Percentiles rank a stretch among this genome's conserved stretches.
These are phyloP conservation scores for Squalus acanthias DNA, from an alignment of 2,797 vertebrate genomes.

Conservation along the genomic window DNA sequence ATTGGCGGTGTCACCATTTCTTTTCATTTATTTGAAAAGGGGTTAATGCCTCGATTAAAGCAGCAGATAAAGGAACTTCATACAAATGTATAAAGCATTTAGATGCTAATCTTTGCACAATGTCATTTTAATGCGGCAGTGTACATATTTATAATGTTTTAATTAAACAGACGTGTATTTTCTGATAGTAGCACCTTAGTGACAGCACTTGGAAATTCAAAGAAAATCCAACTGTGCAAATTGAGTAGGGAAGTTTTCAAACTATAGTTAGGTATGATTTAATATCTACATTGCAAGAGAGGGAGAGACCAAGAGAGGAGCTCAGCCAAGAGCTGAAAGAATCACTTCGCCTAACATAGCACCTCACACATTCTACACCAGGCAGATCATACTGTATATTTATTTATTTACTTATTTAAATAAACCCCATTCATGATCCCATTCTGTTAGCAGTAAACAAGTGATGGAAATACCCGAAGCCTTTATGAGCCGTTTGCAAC, in stretches of 20 bases:
- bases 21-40: not conserved
- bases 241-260: not conserved
- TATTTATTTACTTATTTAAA: not conserved
- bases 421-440: not conserved
- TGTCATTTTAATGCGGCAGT: not conserved
- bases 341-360: not conserved
- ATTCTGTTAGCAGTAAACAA: conserved; percentile 24
- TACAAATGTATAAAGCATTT: not conserved
- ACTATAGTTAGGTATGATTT: not conserved
- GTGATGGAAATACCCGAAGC: not conserved
- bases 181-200: not conserved
- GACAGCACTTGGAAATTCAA: not conserved
- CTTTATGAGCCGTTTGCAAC: not conserved
- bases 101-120: not conserved
- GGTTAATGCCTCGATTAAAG: not conserved
- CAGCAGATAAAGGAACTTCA: not conserved
- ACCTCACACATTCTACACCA: not conserved
- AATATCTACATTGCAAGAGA: too few species aligned
- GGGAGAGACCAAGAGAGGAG: too few species aligned
- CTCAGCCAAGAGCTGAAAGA: not conserved
- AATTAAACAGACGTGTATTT: not conserved
- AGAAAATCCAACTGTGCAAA: not conserved
- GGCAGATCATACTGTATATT: not conserved
- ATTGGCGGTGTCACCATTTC: not conserved
- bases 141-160: not conserved